phyloP scores from a whole-genome alignment of 2,797 vertebrate genomes.

The Phyllotis vaccarum region DNA sequence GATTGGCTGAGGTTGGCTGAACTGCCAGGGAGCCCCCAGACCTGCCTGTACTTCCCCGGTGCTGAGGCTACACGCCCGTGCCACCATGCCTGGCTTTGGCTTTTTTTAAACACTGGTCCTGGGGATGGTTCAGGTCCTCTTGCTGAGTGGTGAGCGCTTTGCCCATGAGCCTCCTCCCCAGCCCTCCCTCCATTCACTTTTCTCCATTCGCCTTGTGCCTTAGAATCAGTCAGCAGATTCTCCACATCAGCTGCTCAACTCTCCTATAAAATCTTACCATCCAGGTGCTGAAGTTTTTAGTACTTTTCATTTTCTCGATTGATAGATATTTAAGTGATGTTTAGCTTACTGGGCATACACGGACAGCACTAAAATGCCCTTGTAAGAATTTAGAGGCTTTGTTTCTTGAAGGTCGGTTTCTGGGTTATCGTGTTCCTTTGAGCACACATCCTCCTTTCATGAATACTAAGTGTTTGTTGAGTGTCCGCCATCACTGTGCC shows the following conservation, averaged over 20 bases:
- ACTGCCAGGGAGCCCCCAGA: background rate
- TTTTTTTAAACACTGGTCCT: background rate
- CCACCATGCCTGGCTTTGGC: background rate
- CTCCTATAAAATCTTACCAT: background rate
- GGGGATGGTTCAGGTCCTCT: background rate
- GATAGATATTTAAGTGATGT: too few relatives aligned
- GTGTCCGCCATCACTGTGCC: too few relatives aligned
- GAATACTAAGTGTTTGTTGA: background rate
- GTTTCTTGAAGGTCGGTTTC: background rate
- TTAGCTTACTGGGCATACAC: background rate
- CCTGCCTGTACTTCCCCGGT: background rate
- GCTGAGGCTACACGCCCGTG: background rate
- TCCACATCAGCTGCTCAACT: background rate
- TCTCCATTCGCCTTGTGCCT: too few relatives aligned
- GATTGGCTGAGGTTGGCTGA: background rate
- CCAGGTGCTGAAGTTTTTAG: background rate
- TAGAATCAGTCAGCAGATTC: background rate
- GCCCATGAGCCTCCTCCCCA: background rate
- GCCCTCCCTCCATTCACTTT: background rate
- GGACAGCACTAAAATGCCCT: background rate
- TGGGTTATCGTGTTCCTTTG: background rate
- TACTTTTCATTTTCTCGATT: background rate
- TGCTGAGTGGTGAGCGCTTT: background rate
- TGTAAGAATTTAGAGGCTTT: background rate
- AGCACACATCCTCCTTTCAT: background rate